phyloP scores from a whole-genome alignment of 2,888 invertebrate species.

The Acanthosoma haemorrhoidale region DNA sequence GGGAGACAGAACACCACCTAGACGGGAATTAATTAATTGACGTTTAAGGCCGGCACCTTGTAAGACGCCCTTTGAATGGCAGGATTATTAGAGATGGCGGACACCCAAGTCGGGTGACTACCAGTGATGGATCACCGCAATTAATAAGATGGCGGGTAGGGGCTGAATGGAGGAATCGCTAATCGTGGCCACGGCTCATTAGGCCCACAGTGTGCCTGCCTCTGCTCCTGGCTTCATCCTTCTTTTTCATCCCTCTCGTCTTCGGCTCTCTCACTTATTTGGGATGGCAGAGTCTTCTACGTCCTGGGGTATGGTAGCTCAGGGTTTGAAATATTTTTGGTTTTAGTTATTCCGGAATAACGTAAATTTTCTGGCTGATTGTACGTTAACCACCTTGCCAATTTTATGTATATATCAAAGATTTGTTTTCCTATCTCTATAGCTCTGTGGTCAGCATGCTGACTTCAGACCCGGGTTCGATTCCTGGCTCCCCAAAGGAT shows the following conservation, averaged over 20 bases:
- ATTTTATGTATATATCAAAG: too few relatives aligned
- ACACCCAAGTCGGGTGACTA: neutral
- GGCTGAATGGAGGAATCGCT: neutral
- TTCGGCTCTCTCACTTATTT: neutral
- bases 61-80: neutral
- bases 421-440: too few relatives aligned
- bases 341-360: too few relatives aligned
- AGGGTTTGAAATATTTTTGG: too few relatives aligned
- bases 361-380: too few relatives aligned
- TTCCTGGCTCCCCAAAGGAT: too few relatives aligned
- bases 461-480: too few relatives aligned
- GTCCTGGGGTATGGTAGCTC: too few relatives aligned
- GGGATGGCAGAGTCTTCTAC: too few relatives aligned
- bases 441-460: too few relatives aligned
- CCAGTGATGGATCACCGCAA: conserved; percentile 18
- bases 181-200: conserved; percentile 7
- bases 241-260: conserved; percentile 7
- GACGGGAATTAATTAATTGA: conserved; percentile 12
- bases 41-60: conserved; percentile 3
- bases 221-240: conserved; percentile 10
- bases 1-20: neutral
- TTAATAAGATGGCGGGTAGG: conserved; percentile 11
- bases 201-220: conserved; percentile 2
- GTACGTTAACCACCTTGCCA: too few relatives aligned
- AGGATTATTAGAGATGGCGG: conserved; percentile 15